Base-by-base conservation (phyloP, 2,888 invertebrate genomes). In the Icerya purchasi region DNA sequence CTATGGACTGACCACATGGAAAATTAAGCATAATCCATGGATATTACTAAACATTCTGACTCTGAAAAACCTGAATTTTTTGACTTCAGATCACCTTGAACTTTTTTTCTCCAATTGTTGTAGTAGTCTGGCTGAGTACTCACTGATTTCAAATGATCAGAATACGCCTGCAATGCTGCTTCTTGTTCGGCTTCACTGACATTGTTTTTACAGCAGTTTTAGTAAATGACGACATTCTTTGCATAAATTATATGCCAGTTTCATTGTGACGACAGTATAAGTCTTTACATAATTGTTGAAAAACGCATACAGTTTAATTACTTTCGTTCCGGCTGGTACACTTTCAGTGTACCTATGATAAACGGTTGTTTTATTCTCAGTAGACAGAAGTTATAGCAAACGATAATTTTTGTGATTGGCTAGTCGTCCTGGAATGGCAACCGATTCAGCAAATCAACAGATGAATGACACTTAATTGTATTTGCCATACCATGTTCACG, bases 181-280 rank as follows among this genome's bases (percentile, higher is more conserved):
- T n/a, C 54, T 8, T 54, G 21, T 23, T 21, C 22, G 10, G 21
- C 22, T 54, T 21, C 22, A 22, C 20, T 21, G 22, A 21, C 22
- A 21, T 23, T 14, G 54, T 54, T 54, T 54, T 54, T 5, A 23
- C 54, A 14, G 20, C 22, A 8, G 21, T 54, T 23, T 21, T 14
- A 5, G 54, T 10, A 21, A 8, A 14, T 22, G 21, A 8, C 23
- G 20, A n/a, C 54, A 54, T 5, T 22, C 54, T 14, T 54, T 23
- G 23, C 54, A 54, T 10, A 54, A 22, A 54, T 54, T 23, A 23
- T 54, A 54, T n/a, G 54, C 54, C 54, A 23, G 54, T 14, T 22
- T 14, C 54, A 54, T 54, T n/a, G 54, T 54, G 10, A 22, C 22
- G n/a, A 54, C 23, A 54, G 54, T 22, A 54, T 23, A 54, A 22